Percentiles rank a stretch among this genome's conserved stretches.
phyloP scores from a whole-genome alignment of 2,113 vertebrate species.

The Mastomys natalensis region DNA sequence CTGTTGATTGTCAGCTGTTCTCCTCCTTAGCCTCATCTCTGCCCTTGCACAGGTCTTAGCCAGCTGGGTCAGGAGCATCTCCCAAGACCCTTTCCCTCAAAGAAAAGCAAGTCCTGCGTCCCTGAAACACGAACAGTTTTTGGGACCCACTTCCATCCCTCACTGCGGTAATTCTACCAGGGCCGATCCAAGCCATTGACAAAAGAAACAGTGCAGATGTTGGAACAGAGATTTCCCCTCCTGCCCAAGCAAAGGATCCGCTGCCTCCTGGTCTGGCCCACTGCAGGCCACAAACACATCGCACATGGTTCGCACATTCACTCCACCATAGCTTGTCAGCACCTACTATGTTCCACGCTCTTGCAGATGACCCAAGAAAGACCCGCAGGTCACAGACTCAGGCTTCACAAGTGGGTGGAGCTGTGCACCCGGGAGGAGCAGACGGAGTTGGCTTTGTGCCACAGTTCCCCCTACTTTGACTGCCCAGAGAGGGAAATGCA shows the following conservation, averaged over 20 bases:
- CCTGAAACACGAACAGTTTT: no score
- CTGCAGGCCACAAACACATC: not conserved
- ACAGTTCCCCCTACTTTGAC: not conserved
- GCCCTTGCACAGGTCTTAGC: not conserved
- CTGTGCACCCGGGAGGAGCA: not conserved
- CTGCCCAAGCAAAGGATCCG: not conserved
- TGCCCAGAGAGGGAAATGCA: not conserved
- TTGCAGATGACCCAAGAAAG: not conserved
- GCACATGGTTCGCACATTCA: no score
- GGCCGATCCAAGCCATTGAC: no score
- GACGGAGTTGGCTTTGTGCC: no score
- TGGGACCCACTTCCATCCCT: not conserved
- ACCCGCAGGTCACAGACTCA: fast-evolving
- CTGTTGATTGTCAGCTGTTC: not conserved
- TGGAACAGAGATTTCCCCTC: not conserved
- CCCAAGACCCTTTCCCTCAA: not conserved
- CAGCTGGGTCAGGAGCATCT: not conserved
- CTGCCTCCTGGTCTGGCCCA: not conserved
- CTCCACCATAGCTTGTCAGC: fast-evolving
- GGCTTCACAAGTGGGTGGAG: not conserved
- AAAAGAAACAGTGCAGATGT: not conserved
- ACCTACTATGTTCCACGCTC: not conserved
- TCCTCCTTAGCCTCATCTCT: not conserved
- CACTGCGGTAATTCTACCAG: not conserved
- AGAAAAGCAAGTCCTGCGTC: not conserved